Percentiles rank a stretch among this genome's conserved stretches.
phyloP scores from a whole-genome alignment of 2,113 vertebrate species.

The Epinephelus lanceolatus region DNA sequence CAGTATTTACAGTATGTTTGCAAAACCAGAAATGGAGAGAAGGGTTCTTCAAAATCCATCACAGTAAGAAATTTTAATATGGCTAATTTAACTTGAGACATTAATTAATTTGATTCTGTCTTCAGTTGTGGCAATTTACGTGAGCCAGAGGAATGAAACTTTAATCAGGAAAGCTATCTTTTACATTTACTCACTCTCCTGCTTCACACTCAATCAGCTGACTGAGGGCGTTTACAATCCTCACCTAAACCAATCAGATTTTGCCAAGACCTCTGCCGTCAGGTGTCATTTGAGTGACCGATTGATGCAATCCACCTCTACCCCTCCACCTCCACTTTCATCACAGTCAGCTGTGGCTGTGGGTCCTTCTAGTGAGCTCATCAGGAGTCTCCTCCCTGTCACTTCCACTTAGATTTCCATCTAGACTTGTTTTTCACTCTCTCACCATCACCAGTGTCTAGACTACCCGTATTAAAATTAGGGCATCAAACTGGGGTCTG shows the following conservation, averaged over 20 bases:
- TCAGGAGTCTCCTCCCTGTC: background rate
- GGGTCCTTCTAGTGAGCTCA: conserved; percentile 6
- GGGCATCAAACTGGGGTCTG: background rate
- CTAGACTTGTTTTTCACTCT: background rate
- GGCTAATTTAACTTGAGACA: background rate
- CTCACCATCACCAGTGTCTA: background rate
- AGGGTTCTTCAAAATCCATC: background rate
- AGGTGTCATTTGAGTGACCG: background rate
- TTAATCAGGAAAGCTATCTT: background rate
- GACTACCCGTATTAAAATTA: background rate
- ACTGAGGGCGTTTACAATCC: background rate
- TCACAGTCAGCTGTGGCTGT: background rate
- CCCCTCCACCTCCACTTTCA: conserved; percentile 9
- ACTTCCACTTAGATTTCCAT: conserved; percentile 2
- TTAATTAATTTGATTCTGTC: background rate
- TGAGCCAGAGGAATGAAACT: background rate
- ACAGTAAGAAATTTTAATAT: background rate
- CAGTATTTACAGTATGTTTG: background rate
- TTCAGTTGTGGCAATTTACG: background rate
- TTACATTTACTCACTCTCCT: background rate
- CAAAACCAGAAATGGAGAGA: background rate
- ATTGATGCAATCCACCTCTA: background rate
- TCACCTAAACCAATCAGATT: conserved; percentile 8
- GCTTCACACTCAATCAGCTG: background rate
- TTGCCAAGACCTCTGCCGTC: conserved; percentile 1